Base-by-base conservation (phyloP, 2,113 vertebrate genomes). In the Notechis scutatus region DNA sequence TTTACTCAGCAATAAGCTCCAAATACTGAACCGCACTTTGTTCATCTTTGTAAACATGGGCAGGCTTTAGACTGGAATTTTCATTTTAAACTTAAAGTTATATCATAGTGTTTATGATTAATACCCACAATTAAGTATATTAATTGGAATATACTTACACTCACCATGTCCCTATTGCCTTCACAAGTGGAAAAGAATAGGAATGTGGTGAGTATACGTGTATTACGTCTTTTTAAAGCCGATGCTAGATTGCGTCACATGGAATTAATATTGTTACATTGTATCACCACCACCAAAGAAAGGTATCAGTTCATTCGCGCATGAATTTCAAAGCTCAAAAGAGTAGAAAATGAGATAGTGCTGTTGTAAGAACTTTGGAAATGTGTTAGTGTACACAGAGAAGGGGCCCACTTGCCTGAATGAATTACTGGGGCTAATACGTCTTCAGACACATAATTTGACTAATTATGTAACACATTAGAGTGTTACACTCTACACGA, bases 161-260 rank as follows among this genome's bases (percentile, higher is more conserved):
- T 11, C n/a, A 81, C 1, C 20, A 34, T 54, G 29, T 54, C 64
- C 26, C 69, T 56, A 55, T 23, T 88, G 54, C 9, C 87, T 89
- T 34, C 8, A 88, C 12, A n/a, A 90, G 24, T 11, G 52, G 23
- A 47, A 50, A 26, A 87, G 91, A 87, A 87, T 92, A 52, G 23
- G 11, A 21, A 64, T 24, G 64, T 4, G 69, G 94, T 96, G 52
- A 95, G 50, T 90, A 56, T 90, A 85, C 96, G 92, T 94, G 4
- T 92, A 94, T 92, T 86, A 34, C 92, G 97, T 95, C 91, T 89
- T 94, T 96, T 95, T 91, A 39, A 94, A 96, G 93, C n/a, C 81
- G n/a, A 94, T 42, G 47, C 57, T 1, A 55, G 54, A 92, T n/a
- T 86, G 56, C 52, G 89, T 95, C 95, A 18, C 55, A 91, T 93